Evolutionary conservation across 2,888 invertebrate species (phyloP), one percentile per base, ranked within the genome.

Genomic region (Drosophila demipolita): DNA sequence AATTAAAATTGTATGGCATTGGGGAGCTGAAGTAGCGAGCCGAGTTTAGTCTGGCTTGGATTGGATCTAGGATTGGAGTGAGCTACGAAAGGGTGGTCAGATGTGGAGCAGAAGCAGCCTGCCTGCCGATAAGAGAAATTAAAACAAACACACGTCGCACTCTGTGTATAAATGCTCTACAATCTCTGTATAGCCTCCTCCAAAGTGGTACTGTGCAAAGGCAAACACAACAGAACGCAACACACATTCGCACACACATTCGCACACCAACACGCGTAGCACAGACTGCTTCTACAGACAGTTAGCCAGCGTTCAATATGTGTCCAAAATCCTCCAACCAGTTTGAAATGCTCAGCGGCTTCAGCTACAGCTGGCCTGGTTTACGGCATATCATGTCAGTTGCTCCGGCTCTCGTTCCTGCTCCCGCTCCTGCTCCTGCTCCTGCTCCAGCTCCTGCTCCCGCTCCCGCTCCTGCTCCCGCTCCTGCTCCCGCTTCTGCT

Each of bases 1-100:
- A 87, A 87, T 87, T 87, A 90, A 87, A 87, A 90, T 89, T 87
- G 85, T 90, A 85, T 86, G 89, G 81, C 87, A 75, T 69, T 80
- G 72, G 89, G 90, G 90, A 90, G 71, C 45, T 57, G 20, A 15
- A 45, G 20, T 23, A 4, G 59, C 49, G 36, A 61, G 67, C 32
- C 42, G 67, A 45, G 55, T 57, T 66, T 55, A 55, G 38, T 55
- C 55, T 55, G 38, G 17, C 38, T 26, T 55, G 55, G 55, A 55
- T 55, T 55, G 55, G 38, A 55, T 38, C 26, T 29, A 55, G 26
- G 26, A 15, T 8, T 7, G 12, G 20, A 15, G 12, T 17, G 20
- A 15, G 15, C 29, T 29, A 8, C 15, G 20, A 3, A n/a, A 60
- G 59, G 42, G 66, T 45, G 40, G 0, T 20, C 40, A 66, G 38